Percentiles rank a stretch among this genome's conserved stretches.
Conservation (phyloP, 1,140 invertebrate genomes). For the Caenorhabditis brenneri region DNA sequence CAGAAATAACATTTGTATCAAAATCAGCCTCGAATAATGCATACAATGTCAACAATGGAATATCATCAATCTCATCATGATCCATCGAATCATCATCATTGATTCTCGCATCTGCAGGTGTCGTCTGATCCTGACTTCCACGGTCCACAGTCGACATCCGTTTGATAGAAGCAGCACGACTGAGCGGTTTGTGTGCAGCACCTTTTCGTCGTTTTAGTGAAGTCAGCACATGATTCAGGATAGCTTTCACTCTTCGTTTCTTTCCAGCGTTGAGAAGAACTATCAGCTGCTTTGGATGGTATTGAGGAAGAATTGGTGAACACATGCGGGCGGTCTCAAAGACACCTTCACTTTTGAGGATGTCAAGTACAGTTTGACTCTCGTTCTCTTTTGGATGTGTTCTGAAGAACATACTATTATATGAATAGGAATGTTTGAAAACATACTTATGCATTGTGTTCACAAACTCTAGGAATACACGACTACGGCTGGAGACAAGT, state of each 20-base stretch:
- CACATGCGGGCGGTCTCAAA: constrained; percentile 95
- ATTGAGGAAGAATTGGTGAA: constrained; percentile 96
- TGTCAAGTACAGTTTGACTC: constrained; percentile 55
- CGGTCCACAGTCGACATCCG: constrained; percentile 75
- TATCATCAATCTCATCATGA: constrained; percentile 92
- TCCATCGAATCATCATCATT: constrained; percentile 78
- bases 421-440: no score
- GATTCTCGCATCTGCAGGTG: constrained; percentile 75
- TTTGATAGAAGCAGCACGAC: constrained; percentile 58
- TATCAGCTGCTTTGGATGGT: constrained; percentile 98
- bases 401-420: no score
- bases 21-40: constrained; percentile 90
- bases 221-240: constrained; percentile 89
- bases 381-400: constrained; percentile 30
- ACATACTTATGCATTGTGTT: constrained; percentile 23
- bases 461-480: constrained; percentile 23
- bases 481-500: constrained; percentile 17
- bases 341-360: constrained; percentile 76
- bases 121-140: constrained; percentile 74
- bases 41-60: constrained; percentile 93
- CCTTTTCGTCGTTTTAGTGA: constrained; percentile 65
- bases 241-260: constrained; percentile 94
- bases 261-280: constrained; percentile 98
- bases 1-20: neutral
- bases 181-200: constrained; percentile 44